phyloP scores from a whole-genome alignment of 2,113 vertebrate species.

The Pygoscelis adeliae region DNA sequence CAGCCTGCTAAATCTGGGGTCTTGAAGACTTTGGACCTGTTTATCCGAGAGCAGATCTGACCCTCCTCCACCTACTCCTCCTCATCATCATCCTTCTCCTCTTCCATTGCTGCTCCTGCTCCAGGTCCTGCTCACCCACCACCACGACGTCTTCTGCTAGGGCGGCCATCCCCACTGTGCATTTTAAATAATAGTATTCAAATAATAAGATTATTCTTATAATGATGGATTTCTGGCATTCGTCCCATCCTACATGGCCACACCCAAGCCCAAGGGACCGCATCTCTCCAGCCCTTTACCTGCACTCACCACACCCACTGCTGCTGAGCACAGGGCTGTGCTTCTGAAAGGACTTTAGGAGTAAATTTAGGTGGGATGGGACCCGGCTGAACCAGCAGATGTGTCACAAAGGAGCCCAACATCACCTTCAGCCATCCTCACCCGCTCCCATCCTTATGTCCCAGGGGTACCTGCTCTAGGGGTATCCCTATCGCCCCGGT shows the following conservation, averaged over 20 bases:
- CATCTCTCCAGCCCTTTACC: too few species aligned
- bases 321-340: not conserved
- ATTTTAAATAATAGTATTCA: not conserved
- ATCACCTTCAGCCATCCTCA: not conserved
- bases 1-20: too few species aligned
- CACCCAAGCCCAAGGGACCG: rapidly evolving
- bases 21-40: not conserved
- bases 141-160: not conserved
- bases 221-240: not conserved
- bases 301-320: not conserved
- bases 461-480: not conserved
- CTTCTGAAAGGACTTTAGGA: not conserved
- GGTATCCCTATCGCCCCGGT: rapidly evolving
- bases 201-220: not conserved
- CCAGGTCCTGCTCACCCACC: not conserved
- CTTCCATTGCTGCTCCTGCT: not conserved
- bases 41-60: not conserved
- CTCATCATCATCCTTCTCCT: not conserved
- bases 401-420: too few species aligned
- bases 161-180: rapidly evolving
- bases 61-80: not conserved
- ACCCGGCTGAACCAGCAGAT: not conserved
- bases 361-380: not conserved
- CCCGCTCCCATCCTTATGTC: too few species aligned
- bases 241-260: not conserved